A percentile compares a stretch with the other conserved stretches of the same genome.
Conservation (phyloP, 1,140 invertebrate species). For the Sarcophaga peregrina region DNA sequence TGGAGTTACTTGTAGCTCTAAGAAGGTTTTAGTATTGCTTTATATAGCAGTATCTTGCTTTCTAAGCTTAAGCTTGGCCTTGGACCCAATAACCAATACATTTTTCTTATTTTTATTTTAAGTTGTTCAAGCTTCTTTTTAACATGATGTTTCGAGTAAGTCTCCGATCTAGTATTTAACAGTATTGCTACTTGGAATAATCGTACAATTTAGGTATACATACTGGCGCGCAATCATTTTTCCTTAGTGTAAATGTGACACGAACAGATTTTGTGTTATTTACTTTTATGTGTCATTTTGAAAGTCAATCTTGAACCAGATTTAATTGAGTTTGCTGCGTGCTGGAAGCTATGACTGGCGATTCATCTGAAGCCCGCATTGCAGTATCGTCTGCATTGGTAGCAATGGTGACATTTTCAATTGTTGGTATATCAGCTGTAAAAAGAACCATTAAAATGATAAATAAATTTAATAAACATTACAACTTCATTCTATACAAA, state of each 20-base stretch:
- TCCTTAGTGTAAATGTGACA: neutral
- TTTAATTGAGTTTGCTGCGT: neutral
- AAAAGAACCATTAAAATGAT: too few species aligned
- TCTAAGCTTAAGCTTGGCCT: neutral
- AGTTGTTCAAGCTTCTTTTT: too few species aligned
- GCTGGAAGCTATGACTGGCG: neutral
- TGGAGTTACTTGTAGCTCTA: neutral
- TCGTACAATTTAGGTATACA: neutral
- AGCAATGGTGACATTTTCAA: too few species aligned
- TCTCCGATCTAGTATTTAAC: neutral
- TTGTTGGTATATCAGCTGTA: too few species aligned
- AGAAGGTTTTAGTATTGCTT: conserved; percentile 3
- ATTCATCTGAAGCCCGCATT: neutral
- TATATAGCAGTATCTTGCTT: neutral
- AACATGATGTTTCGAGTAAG: too few species aligned
- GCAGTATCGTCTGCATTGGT: conserved; percentile 45
- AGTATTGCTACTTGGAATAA: neutral
- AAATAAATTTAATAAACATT: too few species aligned
- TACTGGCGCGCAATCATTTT: neutral
- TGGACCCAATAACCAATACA: conserved; percentile 1
- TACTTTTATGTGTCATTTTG: neutral
- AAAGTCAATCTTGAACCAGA: neutral
- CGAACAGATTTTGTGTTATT: neutral
- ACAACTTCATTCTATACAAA: too few species aligned
- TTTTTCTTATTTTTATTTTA: neutral